Conservation (phyloP, 64 coral and sea anemone genomes). For the Exaiptasia diaphana region DNA sequence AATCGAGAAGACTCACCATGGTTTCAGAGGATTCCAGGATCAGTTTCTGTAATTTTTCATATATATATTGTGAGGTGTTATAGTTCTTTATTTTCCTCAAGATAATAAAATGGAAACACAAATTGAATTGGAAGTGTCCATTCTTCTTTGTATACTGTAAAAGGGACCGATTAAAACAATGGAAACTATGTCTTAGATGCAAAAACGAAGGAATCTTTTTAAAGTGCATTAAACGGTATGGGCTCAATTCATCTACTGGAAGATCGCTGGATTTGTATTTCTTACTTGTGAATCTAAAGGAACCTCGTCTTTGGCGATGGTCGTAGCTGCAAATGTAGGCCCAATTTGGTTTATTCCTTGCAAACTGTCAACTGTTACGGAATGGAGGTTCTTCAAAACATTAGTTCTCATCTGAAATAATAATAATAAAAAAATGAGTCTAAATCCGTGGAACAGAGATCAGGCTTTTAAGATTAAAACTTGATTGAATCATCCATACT, state of each 20-base stretch:
- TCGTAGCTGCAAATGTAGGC: background rate
- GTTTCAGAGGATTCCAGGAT: background rate
- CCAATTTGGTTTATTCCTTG: conserved; percentile 21
- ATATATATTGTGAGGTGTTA: no score
- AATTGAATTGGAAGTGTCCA: no score
- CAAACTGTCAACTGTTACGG: background rate
- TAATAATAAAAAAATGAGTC: background rate
- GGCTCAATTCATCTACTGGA: no score
- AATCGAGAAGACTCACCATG: background rate
- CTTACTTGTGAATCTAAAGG: conserved; percentile 2
- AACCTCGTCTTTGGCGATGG: conserved; percentile 17
- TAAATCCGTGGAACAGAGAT: background rate
- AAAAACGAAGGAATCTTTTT: no score
- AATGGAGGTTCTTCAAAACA: background rate
- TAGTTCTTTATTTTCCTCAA: no score
- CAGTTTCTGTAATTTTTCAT: background rate
- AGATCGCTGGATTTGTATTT: no score
- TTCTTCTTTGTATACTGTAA: no score
- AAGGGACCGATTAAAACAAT: no score
- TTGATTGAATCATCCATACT: background rate
- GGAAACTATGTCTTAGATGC: no score
- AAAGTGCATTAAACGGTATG: no score
- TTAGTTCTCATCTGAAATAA: conserved; percentile 7
- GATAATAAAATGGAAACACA: no score
- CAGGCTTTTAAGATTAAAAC: background rate